Conservation (phyloP, 92 coral and sea anemone species). For the Scolanthus callimorphus region DNA sequence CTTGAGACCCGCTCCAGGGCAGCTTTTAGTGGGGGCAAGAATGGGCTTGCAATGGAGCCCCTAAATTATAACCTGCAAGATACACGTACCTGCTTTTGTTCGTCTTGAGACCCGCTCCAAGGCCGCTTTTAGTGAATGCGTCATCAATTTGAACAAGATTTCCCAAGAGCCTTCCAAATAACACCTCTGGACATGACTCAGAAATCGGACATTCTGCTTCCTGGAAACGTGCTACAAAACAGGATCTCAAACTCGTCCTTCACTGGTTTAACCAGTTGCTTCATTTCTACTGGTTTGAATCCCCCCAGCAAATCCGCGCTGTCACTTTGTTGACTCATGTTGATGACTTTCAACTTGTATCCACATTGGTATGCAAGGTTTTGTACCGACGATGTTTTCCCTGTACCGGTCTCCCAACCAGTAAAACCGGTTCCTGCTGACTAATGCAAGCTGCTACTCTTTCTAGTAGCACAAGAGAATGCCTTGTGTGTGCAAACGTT, state of each 20-base stretch:
- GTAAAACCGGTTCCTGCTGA: slow-evolving; percentile 85
- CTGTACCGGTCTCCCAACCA: slow-evolving; percentile 98
- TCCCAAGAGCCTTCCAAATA: slow-evolving; percentile 90
- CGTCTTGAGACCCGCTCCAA: slow-evolving; percentile 59
- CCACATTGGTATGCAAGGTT: slow-evolving; percentile 75
- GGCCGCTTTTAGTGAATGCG: slow-evolving; percentile 81
- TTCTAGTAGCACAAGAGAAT: slow-evolving; percentile 80
- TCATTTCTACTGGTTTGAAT: slow-evolving; percentile 96
- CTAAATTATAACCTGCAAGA: too few relatives aligned
- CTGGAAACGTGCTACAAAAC: slow-evolving; percentile 86
- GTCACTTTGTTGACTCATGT: slow-evolving; percentile 99
- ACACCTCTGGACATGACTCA: slow-evolving; percentile 85
- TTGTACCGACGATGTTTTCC: slow-evolving; percentile 93
- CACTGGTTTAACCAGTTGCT: slow-evolving; percentile 88
- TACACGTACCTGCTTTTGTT: too few relatives aligned
- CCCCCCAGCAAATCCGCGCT: slow-evolving; percentile 95
- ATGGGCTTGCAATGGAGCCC: too few relatives aligned
- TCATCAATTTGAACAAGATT: slow-evolving; percentile 78
- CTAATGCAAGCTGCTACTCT: slow-evolving; percentile 79
- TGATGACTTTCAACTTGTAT: slow-evolving; percentile 65
- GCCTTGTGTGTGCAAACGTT: slow-evolving; percentile 91
- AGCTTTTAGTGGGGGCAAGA: too few relatives aligned
- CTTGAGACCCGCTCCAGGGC: too few relatives aligned
- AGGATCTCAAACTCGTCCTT: slow-evolving; percentile 80
- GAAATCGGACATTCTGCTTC: slow-evolving; percentile 82